Evolutionary conservation across 1,140 invertebrate genomes (phyloP).

Genomic region (Steinernema khuongi): DNA sequence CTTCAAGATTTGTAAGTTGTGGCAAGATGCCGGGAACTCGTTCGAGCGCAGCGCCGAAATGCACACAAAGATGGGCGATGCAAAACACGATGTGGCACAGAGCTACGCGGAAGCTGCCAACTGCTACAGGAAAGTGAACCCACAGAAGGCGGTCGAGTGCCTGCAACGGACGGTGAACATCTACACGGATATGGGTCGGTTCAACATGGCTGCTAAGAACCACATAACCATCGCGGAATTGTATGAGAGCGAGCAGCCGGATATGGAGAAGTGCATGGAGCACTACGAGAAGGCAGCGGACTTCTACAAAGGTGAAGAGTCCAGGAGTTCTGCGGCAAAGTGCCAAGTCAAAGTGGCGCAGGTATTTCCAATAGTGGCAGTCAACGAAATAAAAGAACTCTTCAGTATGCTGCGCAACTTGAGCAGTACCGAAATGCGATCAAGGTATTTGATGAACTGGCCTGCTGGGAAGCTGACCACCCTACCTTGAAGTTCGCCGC

Average conservation of each 20-base stretch:
- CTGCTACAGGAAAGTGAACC: conserved; percentile 90
- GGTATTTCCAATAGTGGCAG: conserved; percentile 24
- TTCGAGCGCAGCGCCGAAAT: conserved; percentile 78
- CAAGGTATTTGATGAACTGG: conserved; percentile 93
- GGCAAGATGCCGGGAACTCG: conserved; percentile 82
- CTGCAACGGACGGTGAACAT: conserved; percentile 91
- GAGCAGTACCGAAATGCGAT: conserved; percentile 96
- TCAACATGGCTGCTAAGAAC: conserved; percentile 95
- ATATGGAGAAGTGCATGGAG: conserved; percentile 80
- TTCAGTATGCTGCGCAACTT: conserved; percentile 78
- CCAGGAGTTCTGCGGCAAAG: conserved; percentile 83
- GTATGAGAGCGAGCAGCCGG: conserved; percentile 84
- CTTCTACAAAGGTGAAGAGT: conserved; percentile 70
- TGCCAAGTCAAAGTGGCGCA: conserved; percentile 94
- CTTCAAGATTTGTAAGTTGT: conserved; percentile 99
- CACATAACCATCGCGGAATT: conserved; percentile 95
- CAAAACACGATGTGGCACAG: conserved; percentile 81
- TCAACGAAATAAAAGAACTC: too few species aligned
- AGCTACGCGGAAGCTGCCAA: conserved; percentile 92
- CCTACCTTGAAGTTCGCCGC: conserved; percentile 92
- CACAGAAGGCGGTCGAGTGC: conserved; percentile 87
- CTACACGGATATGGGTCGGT: conserved; percentile 96
- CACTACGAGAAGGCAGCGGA: conserved; percentile 97
- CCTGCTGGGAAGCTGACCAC: conserved; percentile 82
- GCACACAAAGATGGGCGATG: conserved; percentile 70